Evolutionary conservation across 2,888 invertebrate species (phyloP).

Genomic region (Venusia cambrica): DNA sequence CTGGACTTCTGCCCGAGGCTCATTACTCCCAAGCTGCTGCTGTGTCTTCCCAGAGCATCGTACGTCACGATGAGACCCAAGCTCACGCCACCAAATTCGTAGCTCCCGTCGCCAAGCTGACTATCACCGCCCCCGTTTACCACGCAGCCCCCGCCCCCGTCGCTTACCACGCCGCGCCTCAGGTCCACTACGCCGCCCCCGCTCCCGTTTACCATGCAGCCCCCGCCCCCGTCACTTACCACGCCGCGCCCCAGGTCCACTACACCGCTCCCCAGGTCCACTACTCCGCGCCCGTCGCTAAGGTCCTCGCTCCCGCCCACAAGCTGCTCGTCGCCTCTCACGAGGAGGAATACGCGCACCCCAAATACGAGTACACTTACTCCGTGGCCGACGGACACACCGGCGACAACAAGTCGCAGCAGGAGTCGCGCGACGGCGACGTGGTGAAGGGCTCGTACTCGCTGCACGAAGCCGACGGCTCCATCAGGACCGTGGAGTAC

Average conservation of each 20-base stretch:
- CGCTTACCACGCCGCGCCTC: conserved; percentile 33
- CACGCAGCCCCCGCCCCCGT: conserved; percentile 40
- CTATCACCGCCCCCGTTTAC: conserved; percentile 35
- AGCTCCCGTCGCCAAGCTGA: conserved; percentile 32
- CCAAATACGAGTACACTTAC: conserved; percentile 77
- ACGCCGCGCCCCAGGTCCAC: conserved; percentile 33
- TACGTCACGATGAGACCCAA: conserved; percentile 52
- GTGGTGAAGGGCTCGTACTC: conserved; percentile 79
- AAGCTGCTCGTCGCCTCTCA: conserved; percentile 45
- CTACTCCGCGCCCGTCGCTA: conserved; percentile 36
- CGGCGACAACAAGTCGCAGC: conserved; percentile 80
- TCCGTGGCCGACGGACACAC: conserved; percentile 79
- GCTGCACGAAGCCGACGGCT: conserved; percentile 78
- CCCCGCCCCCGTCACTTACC: conserved; percentile 43
- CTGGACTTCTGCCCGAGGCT: conserved; percentile 57
- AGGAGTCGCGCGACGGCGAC: conserved; percentile 77
- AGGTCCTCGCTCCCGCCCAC: conserved; percentile 38
- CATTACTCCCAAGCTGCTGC: conserved; percentile 62
- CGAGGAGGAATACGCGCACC: conserved; percentile 56
- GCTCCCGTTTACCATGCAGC: conserved; percentile 34
- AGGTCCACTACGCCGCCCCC: conserved; percentile 42
- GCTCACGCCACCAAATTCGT: conserved; percentile 39
- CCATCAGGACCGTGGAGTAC: conserved; percentile 78
- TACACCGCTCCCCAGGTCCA: conserved; percentile 33
- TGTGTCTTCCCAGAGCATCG: conserved; percentile 68